Evolutionary conservation across 2,797 vertebrate species (phyloP).

Genomic region (Sebastes iracundus): DNA sequence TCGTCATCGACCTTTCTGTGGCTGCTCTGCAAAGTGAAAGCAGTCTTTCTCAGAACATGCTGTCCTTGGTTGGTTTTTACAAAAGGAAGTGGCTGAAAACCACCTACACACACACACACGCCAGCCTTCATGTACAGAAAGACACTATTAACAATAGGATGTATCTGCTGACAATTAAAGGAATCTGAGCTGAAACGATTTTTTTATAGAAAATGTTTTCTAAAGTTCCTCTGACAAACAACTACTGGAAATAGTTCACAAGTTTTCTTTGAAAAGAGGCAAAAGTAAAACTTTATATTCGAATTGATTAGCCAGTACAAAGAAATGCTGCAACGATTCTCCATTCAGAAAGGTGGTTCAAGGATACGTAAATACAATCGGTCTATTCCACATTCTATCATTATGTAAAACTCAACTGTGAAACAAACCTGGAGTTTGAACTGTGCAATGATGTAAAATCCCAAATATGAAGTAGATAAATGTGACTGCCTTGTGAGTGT

Average conservation of each 20-base stretch:
- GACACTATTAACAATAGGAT: slow-evolving; percentile 35
- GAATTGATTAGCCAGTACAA: not conserved
- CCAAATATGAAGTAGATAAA: not conserved
- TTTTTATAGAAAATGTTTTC: slow-evolving; percentile 25
- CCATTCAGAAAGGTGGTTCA: not conserved
- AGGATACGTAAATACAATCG: not conserved
- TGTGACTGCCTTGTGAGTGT: not conserved
- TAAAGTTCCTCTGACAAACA: not conserved
- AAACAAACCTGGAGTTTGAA: not conserved
- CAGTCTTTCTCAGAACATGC: slow-evolving; percentile 65
- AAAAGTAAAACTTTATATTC: not conserved
- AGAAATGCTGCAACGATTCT: not conserved
- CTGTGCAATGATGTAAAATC: not conserved
- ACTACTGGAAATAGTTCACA: not conserved
- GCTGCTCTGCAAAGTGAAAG: slow-evolving; percentile 67
- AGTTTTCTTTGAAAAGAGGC: not conserved
- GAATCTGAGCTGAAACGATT: slow-evolving; percentile 29
- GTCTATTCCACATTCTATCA: not conserved
- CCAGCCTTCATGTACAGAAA: slow-evolving; percentile 29
- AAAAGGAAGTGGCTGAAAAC: slow-evolving; percentile 76
- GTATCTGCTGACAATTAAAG: slow-evolving; percentile 35
- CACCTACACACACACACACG: slow-evolving; percentile 42
- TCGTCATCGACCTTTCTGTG: slow-evolving; percentile 46
- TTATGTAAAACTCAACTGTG: not conserved
- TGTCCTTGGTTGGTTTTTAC: slow-evolving; percentile 70